These are phyloP conservation scores for Papilio gigon DNA, from an alignment of 2,888 invertebrate genomes.

Conservation along the genomic window DNA sequence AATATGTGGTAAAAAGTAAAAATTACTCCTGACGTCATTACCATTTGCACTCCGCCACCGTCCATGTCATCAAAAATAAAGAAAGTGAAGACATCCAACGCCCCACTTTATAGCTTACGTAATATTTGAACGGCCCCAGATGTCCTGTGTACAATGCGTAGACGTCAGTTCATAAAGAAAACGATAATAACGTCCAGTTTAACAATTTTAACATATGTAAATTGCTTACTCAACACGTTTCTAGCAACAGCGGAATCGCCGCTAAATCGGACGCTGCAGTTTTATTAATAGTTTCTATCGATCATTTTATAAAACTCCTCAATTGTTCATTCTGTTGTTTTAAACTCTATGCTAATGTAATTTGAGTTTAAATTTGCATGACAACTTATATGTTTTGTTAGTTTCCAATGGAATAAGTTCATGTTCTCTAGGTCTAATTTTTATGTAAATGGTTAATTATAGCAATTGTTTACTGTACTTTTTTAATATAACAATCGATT, in stretches of 20 bases:
- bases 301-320: constrained; percentile 54
- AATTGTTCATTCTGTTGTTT: constrained; percentile 23
- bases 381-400: background rate
- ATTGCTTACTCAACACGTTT: constrained; percentile 41
- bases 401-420: background rate
- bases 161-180: background rate
- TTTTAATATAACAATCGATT: too few relatives aligned
- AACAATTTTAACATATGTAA: constrained; percentile 12
- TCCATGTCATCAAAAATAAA: too few relatives aligned
- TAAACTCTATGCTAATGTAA: background rate
- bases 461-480: too few relatives aligned
- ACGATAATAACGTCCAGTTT: background rate
- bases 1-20: too few relatives aligned
- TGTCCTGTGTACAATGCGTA: too few relatives aligned
- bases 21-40: too few relatives aligned
- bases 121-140: too few relatives aligned
- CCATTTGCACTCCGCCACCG: too few relatives aligned
- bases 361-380: background rate
- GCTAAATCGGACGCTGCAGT: constrained; percentile 51
- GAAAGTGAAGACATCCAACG: too few relatives aligned
- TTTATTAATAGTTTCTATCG: constrained; percentile 47
- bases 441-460: too few relatives aligned
- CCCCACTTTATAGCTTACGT: too few relatives aligned
- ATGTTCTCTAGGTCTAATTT: too few relatives aligned
- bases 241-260: constrained; percentile 52